Evolutionary conservation across 2,113 vertebrate genomes (phyloP), one percentile per base, ranked within the genome.

Genomic region (Leucosticte australis): DNA sequence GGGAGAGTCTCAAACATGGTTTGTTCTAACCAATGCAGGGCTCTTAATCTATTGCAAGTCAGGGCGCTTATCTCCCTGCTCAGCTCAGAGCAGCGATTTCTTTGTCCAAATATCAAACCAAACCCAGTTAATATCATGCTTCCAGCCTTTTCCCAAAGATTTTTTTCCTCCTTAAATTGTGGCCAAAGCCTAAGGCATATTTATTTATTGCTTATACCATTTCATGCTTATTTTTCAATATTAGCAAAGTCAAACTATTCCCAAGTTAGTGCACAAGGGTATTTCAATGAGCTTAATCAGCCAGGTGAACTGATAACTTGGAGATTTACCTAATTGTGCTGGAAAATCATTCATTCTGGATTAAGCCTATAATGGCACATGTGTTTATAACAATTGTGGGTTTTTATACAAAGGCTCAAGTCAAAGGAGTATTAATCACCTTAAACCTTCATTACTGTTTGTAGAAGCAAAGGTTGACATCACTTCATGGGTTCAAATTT

Each of bases 31-130:
- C 97, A 96, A 90, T 57, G 95, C 96, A 92, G 96, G 96, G 90
- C 97, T 97, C 97, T 97, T 98, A 98, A 98, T 98, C 98, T 98
- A 97, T 81, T 91, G 97, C 96, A 94, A 98, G 97, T 97, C 96
- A 95, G 91, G 96, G 97, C 68, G 93, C 98, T 98, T 98, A 98
- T 98, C 98, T 98, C 97, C 95, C 96, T 56, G 95, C 96, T 97
- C 95, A 92, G 97, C 95, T 97, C 97, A 95, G 97, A 97, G 96
- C 96, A 92, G 95, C 91, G 96, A 96, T 98, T 98, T 97, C 98
- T 98, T 98, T 98, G 97, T 98, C 98, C 97, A 98, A 98, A 97
- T 97, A 97, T 91, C 96, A 97, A 97, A 97, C 97, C 97, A 95
- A 97, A 97, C 94, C 96, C 94, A 95, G 97, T 92, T 96, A 97